A percentile compares a stretch with the other conserved stretches of the same genome.
Evolutionary conservation across 2,888 invertebrate species (phyloP).

Genomic region (Dasypolia templi): DNA sequence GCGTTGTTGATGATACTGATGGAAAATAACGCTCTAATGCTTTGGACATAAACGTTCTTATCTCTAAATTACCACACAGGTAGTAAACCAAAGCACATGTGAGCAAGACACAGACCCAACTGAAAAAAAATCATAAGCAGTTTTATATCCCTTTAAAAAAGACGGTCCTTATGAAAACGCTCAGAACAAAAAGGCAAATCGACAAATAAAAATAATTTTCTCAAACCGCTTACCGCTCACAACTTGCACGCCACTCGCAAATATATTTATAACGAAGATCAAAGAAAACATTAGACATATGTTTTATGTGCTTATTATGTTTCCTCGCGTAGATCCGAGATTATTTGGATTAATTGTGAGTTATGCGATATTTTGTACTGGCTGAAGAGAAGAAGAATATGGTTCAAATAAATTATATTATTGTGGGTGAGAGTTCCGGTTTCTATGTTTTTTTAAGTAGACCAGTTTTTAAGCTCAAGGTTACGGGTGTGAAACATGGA

Average conservation of each 20-base stretch:
- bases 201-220: neutral
- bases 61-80: too few relatives aligned
- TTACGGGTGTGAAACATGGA: neutral
- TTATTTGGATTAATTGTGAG: constrained; percentile 59
- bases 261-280: constrained; percentile 58
- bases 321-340: constrained; percentile 12
- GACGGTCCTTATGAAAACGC: too few relatives aligned
- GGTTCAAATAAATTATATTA: constrained; percentile 22
- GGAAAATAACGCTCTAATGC: too few relatives aligned
- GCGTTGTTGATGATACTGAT: too few relatives aligned
- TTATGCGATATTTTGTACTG: constrained; percentile 33
- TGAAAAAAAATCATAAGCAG: too few relatives aligned
- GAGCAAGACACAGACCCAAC: too few relatives aligned
- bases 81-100: too few relatives aligned
- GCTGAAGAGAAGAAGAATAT: constrained; percentile 17
- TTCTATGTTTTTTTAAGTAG: neutral
- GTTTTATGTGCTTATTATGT: constrained; percentile 56
- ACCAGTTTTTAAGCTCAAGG: constrained; percentile 6
- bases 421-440: constrained; percentile 6
- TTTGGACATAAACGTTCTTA: too few relatives aligned
- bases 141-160: too few relatives aligned
- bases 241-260: constrained; percentile 11
- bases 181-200: too few relatives aligned
- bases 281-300: constrained; percentile 55
- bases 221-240: constrained; percentile 17